Evolutionary conservation across 2,888 invertebrate genomes (phyloP).

Genomic region (Tubiluchus corallicola): DNA sequence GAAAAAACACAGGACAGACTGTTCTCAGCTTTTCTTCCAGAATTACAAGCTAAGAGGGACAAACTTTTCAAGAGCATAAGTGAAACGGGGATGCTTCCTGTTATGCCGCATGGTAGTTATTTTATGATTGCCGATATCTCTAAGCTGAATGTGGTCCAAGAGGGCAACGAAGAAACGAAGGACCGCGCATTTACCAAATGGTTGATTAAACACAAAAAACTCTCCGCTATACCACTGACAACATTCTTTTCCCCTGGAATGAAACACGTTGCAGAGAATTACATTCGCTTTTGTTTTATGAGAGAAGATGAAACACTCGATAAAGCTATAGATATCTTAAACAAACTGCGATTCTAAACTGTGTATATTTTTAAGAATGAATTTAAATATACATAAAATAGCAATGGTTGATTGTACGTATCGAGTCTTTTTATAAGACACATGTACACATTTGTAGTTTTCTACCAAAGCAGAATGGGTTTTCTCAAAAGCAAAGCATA

Average conservation of each 20-base stretch:
- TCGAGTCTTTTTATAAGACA: no score
- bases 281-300: conserved; percentile 27
- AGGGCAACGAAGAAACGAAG: conserved; percentile 21
- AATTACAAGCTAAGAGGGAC: conserved; percentile 17
- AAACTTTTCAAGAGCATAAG: conserved; percentile 19
- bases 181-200: conserved; percentile 29
- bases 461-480: no score
- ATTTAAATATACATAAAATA: no score
- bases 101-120: conserved; percentile 29
- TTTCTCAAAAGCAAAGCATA: no score
- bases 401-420: no score
- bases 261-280: conserved; percentile 23
- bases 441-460: no score
- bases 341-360: no score
- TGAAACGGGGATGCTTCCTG: conserved; percentile 25
- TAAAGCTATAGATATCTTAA: no score
- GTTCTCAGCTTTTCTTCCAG: no score
- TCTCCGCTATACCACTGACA: conserved; percentile 27
- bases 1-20: no score
- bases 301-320: no score
- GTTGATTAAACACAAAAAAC: conserved; percentile 24
- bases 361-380: no score
- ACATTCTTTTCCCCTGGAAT: conserved; percentile 25
- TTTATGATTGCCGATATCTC: conserved; percentile 29
- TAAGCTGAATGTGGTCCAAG: conserved; percentile 11